Percentiles rank a stretch among this genome's conserved stretches.
phyloP scores from a whole-genome alignment of 1,140 invertebrate species.

The Meloidogyne hapla region DNA sequence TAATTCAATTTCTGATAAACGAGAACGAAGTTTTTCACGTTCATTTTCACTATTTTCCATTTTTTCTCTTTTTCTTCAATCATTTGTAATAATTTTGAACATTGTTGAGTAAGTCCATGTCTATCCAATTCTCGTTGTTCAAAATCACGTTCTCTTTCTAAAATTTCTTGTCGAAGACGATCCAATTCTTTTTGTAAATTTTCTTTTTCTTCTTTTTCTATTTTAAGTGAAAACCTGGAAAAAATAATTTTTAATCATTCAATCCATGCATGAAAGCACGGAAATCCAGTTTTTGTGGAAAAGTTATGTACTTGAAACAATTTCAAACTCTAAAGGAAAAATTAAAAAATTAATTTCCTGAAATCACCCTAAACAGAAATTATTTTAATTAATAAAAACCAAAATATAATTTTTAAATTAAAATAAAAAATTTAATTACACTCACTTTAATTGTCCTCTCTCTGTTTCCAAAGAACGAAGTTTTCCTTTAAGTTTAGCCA shows the following conservation, averaged over 20 bases:
- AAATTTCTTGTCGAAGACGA: constrained; percentile 30
- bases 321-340: too few relatives aligned
- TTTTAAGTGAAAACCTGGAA: constrained; percentile 30
- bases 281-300: too few relatives aligned
- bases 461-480: constrained; percentile 32
- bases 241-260: too few relatives aligned
- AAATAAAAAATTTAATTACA: too few relatives aligned
- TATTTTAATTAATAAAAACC: too few relatives aligned
- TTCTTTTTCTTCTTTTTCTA: constrained; percentile 38
- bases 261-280: too few relatives aligned
- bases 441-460: constrained; percentile 30
- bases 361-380: too few relatives aligned
- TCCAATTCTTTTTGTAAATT: constrained; percentile 28
- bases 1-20: constrained; percentile 29
- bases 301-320: too few relatives aligned
- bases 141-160: constrained; percentile 27
- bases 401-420: too few relatives aligned
- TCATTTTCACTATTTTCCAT: constrained; percentile 35
- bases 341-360: too few relatives aligned
- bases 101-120: constrained; percentile 27
- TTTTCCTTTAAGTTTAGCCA: constrained; percentile 38
- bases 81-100: constrained; percentile 38
- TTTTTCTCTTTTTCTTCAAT: constrained; percentile 42
- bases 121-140: constrained; percentile 33
- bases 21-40: constrained; percentile 27